Conservation (phyloP, 1,140 invertebrate genomes). For the Lepidotrigona ventralis region DNA sequence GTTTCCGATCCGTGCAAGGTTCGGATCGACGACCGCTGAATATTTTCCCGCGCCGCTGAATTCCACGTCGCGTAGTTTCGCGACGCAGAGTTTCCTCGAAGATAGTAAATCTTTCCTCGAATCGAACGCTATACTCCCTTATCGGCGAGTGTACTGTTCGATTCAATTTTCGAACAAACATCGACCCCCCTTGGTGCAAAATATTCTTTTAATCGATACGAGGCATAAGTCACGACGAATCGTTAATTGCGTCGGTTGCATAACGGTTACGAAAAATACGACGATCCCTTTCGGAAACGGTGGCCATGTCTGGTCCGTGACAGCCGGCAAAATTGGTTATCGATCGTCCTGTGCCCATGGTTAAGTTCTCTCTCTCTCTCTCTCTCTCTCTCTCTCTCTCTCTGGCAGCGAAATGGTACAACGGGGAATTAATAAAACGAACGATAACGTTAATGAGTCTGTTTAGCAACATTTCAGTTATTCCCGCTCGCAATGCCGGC, state of each 20-base stretch:
- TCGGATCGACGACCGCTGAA: slow-evolving; percentile 7
- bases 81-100: not conserved
- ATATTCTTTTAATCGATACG: not conserved
- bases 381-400: not conserved
- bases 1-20: slow-evolving; percentile 8
- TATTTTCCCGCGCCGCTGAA: not conserved
- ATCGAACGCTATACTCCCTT: slow-evolving; percentile 6
- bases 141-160: too few relatives aligned
- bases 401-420: not conserved
- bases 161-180: not conserved
- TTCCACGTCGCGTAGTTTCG: not conserved
- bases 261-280: slow-evolving; percentile 1
- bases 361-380: not conserved
- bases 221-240: not conserved
- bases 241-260: not conserved
- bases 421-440: slow-evolving; percentile 35
- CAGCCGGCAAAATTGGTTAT: slow-evolving; percentile 35
- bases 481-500: not conserved
- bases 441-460: slow-evolving; percentile 30
- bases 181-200: too few relatives aligned
- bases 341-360: not conserved
- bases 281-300: slow-evolving; percentile 10
- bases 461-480: slow-evolving; percentile 22
- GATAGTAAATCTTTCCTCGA: not conserved
- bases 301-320: not conserved